Evolutionary conservation across 1,140 invertebrate genomes (phyloP).

Genomic region (Venturia canescens): DNA sequence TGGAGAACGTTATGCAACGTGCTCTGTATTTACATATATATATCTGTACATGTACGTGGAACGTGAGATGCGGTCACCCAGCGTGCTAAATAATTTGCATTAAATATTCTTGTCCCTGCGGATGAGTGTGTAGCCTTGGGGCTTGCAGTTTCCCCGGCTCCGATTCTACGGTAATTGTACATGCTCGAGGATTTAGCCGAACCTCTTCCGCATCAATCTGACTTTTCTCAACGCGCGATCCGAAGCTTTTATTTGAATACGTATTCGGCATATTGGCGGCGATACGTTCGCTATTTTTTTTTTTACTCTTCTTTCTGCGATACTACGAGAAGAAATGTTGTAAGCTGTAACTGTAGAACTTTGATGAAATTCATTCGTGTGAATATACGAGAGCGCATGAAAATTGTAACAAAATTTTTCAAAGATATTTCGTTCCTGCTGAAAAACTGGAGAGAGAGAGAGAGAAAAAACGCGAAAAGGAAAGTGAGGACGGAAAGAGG

Average conservation of each 20-base stretch:
- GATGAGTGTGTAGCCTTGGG: conserved; percentile 2
- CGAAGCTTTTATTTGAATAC: neutral
- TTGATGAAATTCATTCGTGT: too few relatives aligned
- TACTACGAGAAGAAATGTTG: too few relatives aligned
- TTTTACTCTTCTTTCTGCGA: too few relatives aligned
- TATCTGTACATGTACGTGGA: neutral
- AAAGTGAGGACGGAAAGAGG: neutral
- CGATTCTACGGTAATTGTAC: neutral
- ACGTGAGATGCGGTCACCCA: conserved; percentile 25
- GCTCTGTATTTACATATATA: neutral
- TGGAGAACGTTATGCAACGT: neutral
- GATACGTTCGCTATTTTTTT: neutral
- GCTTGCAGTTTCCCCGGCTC: conserved; percentile 3
- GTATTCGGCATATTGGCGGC: neutral
- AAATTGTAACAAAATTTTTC: neutral
- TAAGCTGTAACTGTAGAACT: too few relatives aligned
- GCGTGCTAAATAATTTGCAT: conserved; percentile 35
- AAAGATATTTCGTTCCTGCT: neutral
- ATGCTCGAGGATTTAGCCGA: neutral
- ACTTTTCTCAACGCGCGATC: neutral
- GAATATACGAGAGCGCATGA: too few relatives aligned
- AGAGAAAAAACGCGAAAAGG: neutral
- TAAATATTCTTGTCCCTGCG: conserved; percentile 19
- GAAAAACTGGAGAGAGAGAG: neutral
- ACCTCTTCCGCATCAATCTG: neutral